Conservation (phyloP, 2,113 vertebrate genomes). For the Salvelinus alpinus region DNA sequence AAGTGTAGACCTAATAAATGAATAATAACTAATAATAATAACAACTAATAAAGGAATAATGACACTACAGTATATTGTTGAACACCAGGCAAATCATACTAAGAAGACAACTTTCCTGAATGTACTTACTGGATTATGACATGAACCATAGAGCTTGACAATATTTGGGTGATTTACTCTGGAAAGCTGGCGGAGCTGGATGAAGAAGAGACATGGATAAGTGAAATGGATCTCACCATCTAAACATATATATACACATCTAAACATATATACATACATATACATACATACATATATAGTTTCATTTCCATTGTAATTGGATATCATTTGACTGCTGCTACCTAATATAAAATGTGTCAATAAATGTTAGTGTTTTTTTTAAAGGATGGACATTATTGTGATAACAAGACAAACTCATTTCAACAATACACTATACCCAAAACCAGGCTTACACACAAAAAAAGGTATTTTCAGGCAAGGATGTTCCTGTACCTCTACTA, state of each 20-base stretch:
- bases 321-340: neutral
- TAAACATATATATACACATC: neutral
- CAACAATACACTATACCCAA: neutral
- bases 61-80: neutral
- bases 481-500: conserved; percentile 80
- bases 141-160: conserved; percentile 94
- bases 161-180: conserved; percentile 95
- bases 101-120: neutral
- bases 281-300: neutral
- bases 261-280: neutral
- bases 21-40: neutral
- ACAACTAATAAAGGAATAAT: neutral
- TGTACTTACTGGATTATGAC: conserved; percentile 87
- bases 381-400: neutral
- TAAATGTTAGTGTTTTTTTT: neutral
- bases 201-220: neutral
- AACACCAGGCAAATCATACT: neutral
- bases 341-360: neutral
- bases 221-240: neutral
- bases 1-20: neutral
- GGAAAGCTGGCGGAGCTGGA: conserved; percentile 88
- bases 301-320: neutral
- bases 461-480: neutral
- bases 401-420: neutral
- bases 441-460: neutral